Evolutionary conservation across 2,113 vertebrate genomes (phyloP).

Genomic region (Apodemus speciosus): DNA sequence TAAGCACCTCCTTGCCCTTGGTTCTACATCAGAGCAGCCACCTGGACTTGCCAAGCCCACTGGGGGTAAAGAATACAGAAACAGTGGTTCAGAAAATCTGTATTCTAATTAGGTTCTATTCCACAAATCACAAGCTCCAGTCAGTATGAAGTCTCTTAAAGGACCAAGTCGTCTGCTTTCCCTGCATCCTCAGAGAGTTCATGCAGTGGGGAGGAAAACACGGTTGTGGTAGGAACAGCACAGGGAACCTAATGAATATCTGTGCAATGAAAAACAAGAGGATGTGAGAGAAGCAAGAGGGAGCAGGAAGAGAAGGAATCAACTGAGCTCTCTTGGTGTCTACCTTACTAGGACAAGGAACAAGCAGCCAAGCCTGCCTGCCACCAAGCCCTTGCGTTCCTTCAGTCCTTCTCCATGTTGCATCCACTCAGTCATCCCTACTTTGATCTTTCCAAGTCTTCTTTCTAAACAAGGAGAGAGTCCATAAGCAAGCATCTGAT

Average conservation of each 20-base stretch:
- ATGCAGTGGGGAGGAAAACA: not conserved
- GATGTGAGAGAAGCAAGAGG: not conserved
- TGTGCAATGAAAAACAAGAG: not conserved
- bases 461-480: not conserved
- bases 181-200: not conserved
- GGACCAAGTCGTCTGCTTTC: not conserved
- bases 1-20: not conserved
- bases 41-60: not conserved
- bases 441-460: not conserved
- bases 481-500: not conserved
- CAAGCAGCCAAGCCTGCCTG: not conserved
- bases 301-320: too few species aligned
- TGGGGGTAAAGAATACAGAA: not conserved
- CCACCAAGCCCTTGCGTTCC: not conserved
- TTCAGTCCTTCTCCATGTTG: not conserved
- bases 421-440: not conserved
- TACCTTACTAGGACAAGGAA: constrained; percentile 13
- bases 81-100: not conserved
- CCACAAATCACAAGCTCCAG: not conserved
- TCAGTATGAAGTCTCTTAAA: not conserved
- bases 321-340: not conserved
- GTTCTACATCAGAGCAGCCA: not conserved
- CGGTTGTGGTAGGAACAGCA: accelerated
- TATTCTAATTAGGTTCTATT: not conserved
- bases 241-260: not conserved